Evolutionary conservation across 2,888 invertebrate species (phyloP), one percentile per base, ranked within the genome.

Genomic region (Yponomeuta plumbellus): DNA sequence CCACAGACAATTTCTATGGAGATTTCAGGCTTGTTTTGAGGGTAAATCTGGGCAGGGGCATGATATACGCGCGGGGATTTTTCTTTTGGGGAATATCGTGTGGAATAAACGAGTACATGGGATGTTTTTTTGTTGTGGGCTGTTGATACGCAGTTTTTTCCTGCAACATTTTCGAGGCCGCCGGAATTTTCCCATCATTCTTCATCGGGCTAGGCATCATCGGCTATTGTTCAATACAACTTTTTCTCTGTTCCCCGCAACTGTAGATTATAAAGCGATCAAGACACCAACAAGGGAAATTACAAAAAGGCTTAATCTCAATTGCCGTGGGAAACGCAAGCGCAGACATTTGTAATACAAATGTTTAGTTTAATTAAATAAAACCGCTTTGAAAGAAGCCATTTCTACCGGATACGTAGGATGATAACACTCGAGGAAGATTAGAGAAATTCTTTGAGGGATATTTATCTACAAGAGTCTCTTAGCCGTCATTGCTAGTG

Each of bases 1-100:
- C 82, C 80, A 83, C 83, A 80, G 80, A 85, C 90, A 75, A 91
- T 91, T 91, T 81, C 88, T 88, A 91, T 91, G 90, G 86, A 88
- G 88, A 90, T 91, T 88, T 81, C 80, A 83, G 77, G 83, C 86
- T 85, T 88, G 88, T 87, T 88, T 85, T 80, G 84, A 75, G 79
- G 83, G 82, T 78, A 82, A 89, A 88, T 89, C 90, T 87, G 86
- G 78, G 85, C 82, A 76, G 78, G 80, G 79, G 78, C 72, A 81
- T 89, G 88, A 90, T 85, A 85, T 85, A 88, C 75, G 81, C 74
- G 75, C 71, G 69, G 72, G 71, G 73, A 69, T 78, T 83, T 83
- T 80, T 78, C 77, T 66, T 83, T 80, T 75, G 73, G 76, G 76
- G 76, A 80, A 84, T 81, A 84, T 83, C 81, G 79, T 74, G 70